These are phyloP conservation scores for Eupithecia subfuscata DNA, from an alignment of 2,888 invertebrate species.

Conservation along the genomic window DNA sequence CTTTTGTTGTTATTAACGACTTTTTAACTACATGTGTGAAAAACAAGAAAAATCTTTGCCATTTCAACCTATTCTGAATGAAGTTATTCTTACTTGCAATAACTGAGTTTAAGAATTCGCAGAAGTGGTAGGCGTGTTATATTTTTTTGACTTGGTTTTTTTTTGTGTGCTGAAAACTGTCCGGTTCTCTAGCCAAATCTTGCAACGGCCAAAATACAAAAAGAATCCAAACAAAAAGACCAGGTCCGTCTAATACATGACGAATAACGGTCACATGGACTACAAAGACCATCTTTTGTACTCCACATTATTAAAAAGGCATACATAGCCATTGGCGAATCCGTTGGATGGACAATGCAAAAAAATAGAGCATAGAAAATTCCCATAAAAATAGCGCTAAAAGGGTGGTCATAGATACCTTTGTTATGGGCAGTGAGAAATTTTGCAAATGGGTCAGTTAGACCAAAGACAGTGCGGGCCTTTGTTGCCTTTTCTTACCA, in stretches of 20 bases:
- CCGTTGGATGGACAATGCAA: slow-evolving; percentile 79
- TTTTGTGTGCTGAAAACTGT: neutral
- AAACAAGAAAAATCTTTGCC: neutral
- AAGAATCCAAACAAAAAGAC: slow-evolving; percentile 35
- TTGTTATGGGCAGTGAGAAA: slow-evolving; percentile 81
- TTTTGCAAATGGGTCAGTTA: slow-evolving; percentile 81
- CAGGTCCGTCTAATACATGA: slow-evolving; percentile 47
- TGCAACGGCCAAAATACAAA: slow-evolving; percentile 28
- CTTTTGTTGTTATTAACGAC: slow-evolving; percentile 21
- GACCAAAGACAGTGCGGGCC: slow-evolving; percentile 62
- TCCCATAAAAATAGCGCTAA: slow-evolving; percentile 80
- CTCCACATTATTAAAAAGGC: slow-evolving; percentile 70
- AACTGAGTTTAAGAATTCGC: neutral
- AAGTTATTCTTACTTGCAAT: neutral
- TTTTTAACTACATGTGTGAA: neutral
- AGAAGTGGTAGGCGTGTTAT: neutral
- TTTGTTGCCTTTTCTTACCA: slow-evolving; percentile 58
- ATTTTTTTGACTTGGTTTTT: neutral
- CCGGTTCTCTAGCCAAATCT: slow-evolving; percentile 5
- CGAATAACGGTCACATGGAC: slow-evolving; percentile 70
- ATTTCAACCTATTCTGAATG: neutral
- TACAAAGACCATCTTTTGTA: slow-evolving; percentile 65
- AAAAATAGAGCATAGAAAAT: slow-evolving; percentile 80
- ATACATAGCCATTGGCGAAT: slow-evolving; percentile 77
- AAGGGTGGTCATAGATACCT: slow-evolving; percentile 67